Conservation (phyloP, 2,113 vertebrate species). For the Antechinus stuartii region DNA sequence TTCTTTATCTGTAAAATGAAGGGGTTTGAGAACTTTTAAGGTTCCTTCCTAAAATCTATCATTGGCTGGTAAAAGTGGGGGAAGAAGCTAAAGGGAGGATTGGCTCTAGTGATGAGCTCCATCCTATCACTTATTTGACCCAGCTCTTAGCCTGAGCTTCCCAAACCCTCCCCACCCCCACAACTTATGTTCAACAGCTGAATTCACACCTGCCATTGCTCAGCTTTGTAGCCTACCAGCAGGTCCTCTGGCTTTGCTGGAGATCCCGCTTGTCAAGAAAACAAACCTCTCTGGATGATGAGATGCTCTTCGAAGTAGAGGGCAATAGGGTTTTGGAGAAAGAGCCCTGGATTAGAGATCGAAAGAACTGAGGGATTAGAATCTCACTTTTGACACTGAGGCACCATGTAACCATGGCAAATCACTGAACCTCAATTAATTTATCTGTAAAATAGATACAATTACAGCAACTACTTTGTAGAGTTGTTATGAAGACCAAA, state of each 20-base stretch:
- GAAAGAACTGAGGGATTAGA: background rate
- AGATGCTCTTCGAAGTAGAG: background rate
- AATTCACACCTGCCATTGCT: background rate
- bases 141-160: background rate
- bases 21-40: background rate
- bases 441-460: background rate
- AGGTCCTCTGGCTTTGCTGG: slow-evolving; percentile 18
- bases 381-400: background rate
- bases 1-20: background rate
- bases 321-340: background rate
- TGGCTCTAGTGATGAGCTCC: background rate
- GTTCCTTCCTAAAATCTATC: background rate
- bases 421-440: background rate
- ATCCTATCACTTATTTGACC: background rate
- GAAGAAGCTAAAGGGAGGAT: slow-evolving; percentile 1
- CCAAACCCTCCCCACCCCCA: background rate
- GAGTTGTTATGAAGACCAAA: background rate
- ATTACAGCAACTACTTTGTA: background rate
- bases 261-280: slow-evolving; percentile 20
- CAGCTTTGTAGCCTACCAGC: background rate
- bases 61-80: background rate
- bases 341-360: background rate
- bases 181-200: slow-evolving; percentile 59
- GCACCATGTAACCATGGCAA: background rate
- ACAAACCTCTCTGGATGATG: background rate